Percentiles rank a stretch among this genome's conserved stretches.
Evolutionary conservation across 2,797 vertebrate species (phyloP).

Genomic region (Sebastolobus alascanus): DNA sequence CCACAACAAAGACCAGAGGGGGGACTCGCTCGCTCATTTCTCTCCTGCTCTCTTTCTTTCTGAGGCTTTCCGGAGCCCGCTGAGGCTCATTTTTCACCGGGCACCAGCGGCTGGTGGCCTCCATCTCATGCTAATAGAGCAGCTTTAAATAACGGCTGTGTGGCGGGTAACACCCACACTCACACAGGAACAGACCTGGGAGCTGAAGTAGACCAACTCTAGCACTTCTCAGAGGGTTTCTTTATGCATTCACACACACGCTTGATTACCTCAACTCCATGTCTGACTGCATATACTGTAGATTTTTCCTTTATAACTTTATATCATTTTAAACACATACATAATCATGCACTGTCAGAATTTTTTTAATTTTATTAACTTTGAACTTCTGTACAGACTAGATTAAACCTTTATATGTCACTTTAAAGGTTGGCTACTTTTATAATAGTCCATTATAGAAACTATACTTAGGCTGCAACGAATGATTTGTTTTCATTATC

Average conservation of each 20-base stretch:
- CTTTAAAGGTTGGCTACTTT: background rate
- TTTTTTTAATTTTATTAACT: too few species aligned
- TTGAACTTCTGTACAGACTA: background rate
- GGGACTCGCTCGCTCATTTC: constrained; percentile 60
- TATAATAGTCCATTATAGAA: background rate
- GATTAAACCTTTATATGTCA: background rate
- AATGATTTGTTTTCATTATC: background rate
- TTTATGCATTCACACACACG: background rate
- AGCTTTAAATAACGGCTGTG: constrained; percentile 52
- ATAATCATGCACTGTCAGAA: background rate
- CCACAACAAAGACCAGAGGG: constrained; percentile 60
- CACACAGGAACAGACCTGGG: constrained; percentile 11
- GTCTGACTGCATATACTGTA: background rate
- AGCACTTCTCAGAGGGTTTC: constrained; percentile 7
- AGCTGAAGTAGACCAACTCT: background rate
- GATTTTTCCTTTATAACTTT: background rate
- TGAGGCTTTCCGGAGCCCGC: constrained; percentile 74
- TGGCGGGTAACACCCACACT: constrained; percentile 30
- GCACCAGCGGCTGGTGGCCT: constrained; percentile 73
- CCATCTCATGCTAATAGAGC: constrained; percentile 77
- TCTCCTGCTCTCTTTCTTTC: constrained; percentile 66
- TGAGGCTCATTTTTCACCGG: constrained; percentile 78
- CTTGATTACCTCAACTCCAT: background rate
- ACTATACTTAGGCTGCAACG: background rate
- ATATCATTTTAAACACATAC: background rate